These are phyloP conservation scores for Acleris holmiana DNA, from an alignment of 2,888 invertebrate species.

Conservation along the genomic window DNA sequence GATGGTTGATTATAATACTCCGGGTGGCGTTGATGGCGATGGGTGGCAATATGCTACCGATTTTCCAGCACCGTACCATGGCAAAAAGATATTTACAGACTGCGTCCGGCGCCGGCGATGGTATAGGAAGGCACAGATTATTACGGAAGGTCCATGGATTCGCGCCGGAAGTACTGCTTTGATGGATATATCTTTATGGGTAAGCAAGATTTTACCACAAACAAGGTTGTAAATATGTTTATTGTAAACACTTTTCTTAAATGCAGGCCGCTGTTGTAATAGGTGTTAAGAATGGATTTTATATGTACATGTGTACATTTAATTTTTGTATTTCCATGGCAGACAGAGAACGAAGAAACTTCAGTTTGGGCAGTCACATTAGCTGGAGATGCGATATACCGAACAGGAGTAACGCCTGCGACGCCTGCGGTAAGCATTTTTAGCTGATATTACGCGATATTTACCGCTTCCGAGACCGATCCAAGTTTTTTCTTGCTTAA, in stretches of 20 bases:
- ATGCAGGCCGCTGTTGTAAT: no score
- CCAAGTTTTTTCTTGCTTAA: no score
- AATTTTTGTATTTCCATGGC: conserved; percentile 35
- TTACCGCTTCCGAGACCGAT: neutral
- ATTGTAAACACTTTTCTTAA: no score
- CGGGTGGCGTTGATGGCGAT: conserved; percentile 94
- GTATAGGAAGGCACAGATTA: conserved; percentile 92
- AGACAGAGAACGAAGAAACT: conserved; percentile 72
- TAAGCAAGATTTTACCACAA: conserved; percentile 56
- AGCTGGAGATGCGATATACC: conserved; percentile 93
- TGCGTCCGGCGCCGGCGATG: conserved; percentile 93
- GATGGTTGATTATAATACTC: conserved; percentile 95
- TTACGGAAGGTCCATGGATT: conserved; percentile 94
- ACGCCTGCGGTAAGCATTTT: conserved; percentile 87
- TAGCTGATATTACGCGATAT: no score
- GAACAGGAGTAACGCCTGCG: conserved; percentile 89
- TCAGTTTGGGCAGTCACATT: conserved; percentile 94
- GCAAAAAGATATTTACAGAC: conserved; percentile 93
- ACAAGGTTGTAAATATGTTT: no score
- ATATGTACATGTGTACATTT: neutral
- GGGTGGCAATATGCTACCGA: conserved; percentile 98
- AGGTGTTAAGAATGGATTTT: no score
- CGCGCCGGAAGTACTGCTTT: conserved; percentile 94
- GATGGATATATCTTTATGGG: conserved; percentile 90
- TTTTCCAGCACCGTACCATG: conserved; percentile 94